Percentiles rank a stretch among this genome's conserved stretches.
phyloP scores from a whole-genome alignment of 2,888 invertebrate species.

The Mimachlamys varia region DNA sequence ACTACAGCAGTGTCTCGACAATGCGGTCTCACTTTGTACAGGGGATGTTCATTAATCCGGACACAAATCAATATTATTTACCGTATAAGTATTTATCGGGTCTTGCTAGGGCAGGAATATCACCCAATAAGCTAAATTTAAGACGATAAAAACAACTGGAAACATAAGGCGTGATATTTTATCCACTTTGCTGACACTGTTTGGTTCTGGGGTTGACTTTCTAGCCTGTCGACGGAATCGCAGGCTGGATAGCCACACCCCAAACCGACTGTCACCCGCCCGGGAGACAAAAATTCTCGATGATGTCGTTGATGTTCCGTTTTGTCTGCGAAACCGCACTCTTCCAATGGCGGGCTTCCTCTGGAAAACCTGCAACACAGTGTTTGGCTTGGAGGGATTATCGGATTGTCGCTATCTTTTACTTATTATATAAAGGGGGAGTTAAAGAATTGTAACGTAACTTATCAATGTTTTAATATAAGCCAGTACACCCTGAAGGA shows the following conservation, averaged over 20 bases:
- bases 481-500: too few species aligned
- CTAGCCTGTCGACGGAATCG: slow-evolving; percentile 49
- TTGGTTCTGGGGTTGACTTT: slow-evolving; percentile 80
- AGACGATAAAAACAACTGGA: slow-evolving; percentile 91
- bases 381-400: not conserved
- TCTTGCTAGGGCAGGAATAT: slow-evolving; percentile 55
- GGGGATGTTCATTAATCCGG: not conserved
- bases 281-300: slow-evolving; percentile 46
- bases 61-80: too few species aligned
- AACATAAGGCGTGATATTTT: slow-evolving; percentile 90
- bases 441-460: too few species aligned
- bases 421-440: too few species aligned
- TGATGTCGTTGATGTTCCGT: not conserved
- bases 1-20: not conserved
- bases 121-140: slow-evolving; percentile 94
- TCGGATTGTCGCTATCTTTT: too few species aligned
- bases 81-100: too few species aligned
- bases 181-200: slow-evolving; percentile 92
- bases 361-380: not conserved
- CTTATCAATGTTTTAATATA: too few species aligned
- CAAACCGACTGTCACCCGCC: slow-evolving; percentile 46
- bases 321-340: not conserved
- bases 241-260: slow-evolving; percentile 53
- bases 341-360: not conserved
- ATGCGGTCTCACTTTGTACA: not conserved